Conservation (phyloP, 2,888 invertebrate species). For the Chalcosyrphus nemorum region DNA sequence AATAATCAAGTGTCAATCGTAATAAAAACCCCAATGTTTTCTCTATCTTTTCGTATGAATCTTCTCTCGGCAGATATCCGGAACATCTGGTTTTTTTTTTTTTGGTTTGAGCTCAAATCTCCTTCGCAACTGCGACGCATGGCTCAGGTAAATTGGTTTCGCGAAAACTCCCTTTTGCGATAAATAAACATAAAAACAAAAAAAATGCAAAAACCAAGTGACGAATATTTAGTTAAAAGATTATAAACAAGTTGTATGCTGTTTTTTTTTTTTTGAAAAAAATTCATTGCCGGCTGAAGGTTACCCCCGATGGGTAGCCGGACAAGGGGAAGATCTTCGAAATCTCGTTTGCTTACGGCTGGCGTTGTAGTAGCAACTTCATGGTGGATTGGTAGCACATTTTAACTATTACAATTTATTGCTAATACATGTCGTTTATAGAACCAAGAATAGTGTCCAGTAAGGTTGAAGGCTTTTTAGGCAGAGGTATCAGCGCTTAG, state of each 20-base stretch:
- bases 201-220: neutral
- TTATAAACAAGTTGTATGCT: conserved; percentile 1
- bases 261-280: neutral
- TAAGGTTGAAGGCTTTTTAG: too few species aligned
- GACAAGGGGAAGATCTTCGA: neutral
- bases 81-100: conserved; percentile 21
- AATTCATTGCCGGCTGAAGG: neutral
- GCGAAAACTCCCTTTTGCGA: neutral
- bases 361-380: too few species aligned
- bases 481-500: too few species aligned
- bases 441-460: too few species aligned
- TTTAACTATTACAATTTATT: too few species aligned
- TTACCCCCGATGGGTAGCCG: neutral
- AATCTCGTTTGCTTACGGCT: neutral
- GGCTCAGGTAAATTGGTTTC: neutral
- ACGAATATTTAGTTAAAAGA: neutral
- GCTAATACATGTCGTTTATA: too few species aligned
- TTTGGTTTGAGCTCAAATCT: neutral
- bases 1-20: neutral
- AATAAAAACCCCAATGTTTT: neutral
- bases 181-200: neutral
- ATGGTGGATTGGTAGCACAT: too few species aligned
- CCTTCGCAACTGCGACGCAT: neutral
- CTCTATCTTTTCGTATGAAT: neutral
- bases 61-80: neutral